Percentiles rank a stretch among this genome's conserved stretches.
phyloP scores from a whole-genome alignment of 1,140 invertebrate genomes.

The Ceratina calcarata region DNA sequence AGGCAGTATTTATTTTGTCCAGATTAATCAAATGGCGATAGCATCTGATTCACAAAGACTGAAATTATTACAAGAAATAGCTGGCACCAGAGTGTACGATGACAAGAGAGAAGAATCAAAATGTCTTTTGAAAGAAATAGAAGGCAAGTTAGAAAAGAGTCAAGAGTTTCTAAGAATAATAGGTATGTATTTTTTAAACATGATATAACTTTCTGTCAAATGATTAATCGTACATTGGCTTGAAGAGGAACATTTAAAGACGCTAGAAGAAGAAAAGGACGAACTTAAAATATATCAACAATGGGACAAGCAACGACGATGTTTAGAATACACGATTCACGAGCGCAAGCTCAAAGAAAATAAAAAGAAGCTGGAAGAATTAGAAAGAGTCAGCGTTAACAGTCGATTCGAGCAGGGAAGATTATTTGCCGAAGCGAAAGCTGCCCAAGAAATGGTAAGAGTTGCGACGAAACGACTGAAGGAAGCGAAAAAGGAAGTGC shows the following conservation, averaged over 20 bases:
- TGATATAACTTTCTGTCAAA: not conserved
- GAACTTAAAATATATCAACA: slow-evolving; percentile 99
- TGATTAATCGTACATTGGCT: slow-evolving; percentile 25
- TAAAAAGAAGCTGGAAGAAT: slow-evolving; percentile 94
- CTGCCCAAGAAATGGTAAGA: slow-evolving; percentile 95
- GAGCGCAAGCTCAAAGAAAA: slow-evolving; percentile 98
- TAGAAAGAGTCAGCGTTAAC: slow-evolving; percentile 92
- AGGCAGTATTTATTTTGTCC: slow-evolving; percentile 1
- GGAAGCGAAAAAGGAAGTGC: slow-evolving; percentile 94
- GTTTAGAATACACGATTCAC: slow-evolving; percentile 98
- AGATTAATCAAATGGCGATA: slow-evolving; percentile 99
- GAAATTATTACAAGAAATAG: slow-evolving; percentile 97
- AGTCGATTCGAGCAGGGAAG: slow-evolving; percentile 95
- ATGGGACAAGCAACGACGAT: slow-evolving; percentile 97
- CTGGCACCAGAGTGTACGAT: slow-evolving; percentile 98
- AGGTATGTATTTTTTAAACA: slow-evolving; percentile 61
- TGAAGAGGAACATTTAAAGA: slow-evolving; percentile 94
- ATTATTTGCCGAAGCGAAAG: slow-evolving; percentile 90
- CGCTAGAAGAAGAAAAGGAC: slow-evolving; percentile 99
- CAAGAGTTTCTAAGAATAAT: slow-evolving; percentile 98
- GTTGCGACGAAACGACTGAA: slow-evolving; percentile 90
- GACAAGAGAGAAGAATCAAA: slow-evolving; percentile 98
- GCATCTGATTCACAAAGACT: slow-evolving; percentile 98
- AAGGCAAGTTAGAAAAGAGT: slow-evolving; percentile 98
- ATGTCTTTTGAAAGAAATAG: slow-evolving; percentile 96